Evolutionary conservation across 2,113 vertebrate species (phyloP).

Genomic region (Sinocyclocheilus rhinocerous): DNA sequence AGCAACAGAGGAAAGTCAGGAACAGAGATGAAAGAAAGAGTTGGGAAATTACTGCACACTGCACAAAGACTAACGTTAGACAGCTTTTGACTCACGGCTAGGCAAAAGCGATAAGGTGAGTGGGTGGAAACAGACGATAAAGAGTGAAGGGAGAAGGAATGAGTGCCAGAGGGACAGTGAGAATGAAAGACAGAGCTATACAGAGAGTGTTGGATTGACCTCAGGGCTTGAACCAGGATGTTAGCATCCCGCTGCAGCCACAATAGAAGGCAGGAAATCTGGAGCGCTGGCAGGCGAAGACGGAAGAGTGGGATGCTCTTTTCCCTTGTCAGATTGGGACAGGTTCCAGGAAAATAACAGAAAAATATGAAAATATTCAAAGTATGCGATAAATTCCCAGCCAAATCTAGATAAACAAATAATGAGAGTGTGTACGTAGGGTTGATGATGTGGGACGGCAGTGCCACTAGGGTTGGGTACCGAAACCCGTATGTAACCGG

Average conservation of each 20-base stretch:
- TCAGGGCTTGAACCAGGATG: constrained; percentile 65
- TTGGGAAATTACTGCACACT: background rate
- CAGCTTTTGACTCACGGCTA: background rate
- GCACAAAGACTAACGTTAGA: background rate
- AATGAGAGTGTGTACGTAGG: constrained; percentile 54
- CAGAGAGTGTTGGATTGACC: constrained; percentile 31
- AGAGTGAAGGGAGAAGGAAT: background rate
- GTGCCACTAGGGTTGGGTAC: background rate
- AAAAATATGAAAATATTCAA: constrained; percentile 74
- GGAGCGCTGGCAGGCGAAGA: constrained; percentile 66
- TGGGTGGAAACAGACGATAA: constrained; percentile 4
- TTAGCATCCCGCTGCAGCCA: constrained; percentile 70
- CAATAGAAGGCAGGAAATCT: constrained; percentile 76
- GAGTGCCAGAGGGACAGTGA: background rate
- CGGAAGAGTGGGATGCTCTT: constrained; percentile 45
- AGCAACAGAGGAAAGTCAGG: background rate
- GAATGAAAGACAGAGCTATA: constrained; percentile 32
- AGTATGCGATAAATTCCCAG: constrained; percentile 74
- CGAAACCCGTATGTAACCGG: too few species aligned
- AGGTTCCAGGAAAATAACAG: constrained; percentile 61
- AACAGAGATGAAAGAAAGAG: constrained; percentile 9
- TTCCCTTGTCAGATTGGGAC: constrained; percentile 55
- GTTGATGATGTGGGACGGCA: constrained; percentile 49
- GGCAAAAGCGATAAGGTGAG: constrained; percentile 12
- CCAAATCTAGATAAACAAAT: constrained; percentile 68